These are phyloP conservation scores for Heterocephalus glaber DNA, from an alignment of 2,113 vertebrate species.

Conservation along the genomic window DNA sequence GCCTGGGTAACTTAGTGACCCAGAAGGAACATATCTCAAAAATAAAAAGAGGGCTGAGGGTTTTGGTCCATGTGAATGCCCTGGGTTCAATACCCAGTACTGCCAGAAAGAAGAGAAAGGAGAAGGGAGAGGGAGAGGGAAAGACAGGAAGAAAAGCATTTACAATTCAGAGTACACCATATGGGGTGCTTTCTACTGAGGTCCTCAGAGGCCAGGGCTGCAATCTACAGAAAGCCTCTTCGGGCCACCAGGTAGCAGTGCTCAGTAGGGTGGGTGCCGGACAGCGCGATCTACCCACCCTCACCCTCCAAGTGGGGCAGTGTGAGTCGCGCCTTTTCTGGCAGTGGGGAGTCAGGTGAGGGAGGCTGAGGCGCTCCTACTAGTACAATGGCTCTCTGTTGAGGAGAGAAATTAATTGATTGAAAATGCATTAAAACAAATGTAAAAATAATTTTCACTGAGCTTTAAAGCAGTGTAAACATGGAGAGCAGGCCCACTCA, in stretches of 20 bases:
- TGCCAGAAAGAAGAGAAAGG: not conserved
- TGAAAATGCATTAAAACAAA: conserved; percentile 30
- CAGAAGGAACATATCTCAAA: not conserved
- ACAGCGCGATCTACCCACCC: too few species aligned
- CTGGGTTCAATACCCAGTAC: not conserved
- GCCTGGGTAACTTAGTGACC: not conserved
- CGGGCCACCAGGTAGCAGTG: not conserved
- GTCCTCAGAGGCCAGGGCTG: not conserved
- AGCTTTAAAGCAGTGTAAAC: conserved; percentile 19
- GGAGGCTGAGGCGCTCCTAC: not conserved
- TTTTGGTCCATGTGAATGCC: not conserved
- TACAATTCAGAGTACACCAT: not conserved
- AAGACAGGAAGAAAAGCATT: not conserved
- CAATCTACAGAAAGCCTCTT: not conserved
- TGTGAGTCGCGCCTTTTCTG: not conserved
- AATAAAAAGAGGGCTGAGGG: not conserved
- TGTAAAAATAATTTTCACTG: not conserved
- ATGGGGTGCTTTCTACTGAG: not conserved
- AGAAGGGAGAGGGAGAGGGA: not conserved
- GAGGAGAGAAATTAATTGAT: not conserved
- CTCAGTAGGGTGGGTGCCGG: not conserved
- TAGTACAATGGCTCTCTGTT: not conserved
- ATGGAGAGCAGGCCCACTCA: not conserved
- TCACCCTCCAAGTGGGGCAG: not conserved
- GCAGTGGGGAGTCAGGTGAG: not conserved